Conservation (phyloP, 2,888 invertebrate species). For the Drosophila diplacantha region DNA sequence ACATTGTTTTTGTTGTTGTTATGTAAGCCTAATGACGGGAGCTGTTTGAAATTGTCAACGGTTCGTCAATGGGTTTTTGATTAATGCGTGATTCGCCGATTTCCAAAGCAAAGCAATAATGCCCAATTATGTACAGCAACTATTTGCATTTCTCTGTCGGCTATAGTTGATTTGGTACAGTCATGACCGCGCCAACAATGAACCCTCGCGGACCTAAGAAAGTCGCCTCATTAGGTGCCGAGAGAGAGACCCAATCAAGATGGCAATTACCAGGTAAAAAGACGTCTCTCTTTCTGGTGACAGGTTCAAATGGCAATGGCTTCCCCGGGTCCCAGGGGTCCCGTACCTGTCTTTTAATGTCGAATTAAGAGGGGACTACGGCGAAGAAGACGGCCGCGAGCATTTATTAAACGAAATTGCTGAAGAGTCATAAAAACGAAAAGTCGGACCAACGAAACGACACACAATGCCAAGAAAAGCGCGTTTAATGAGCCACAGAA, state of each 20-base stretch:
- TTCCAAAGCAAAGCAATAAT: conserved; percentile 37
- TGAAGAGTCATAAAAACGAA: conserved; percentile 57
- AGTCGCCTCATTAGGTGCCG: conserved; percentile 55
- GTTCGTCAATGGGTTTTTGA: conserved; percentile 62
- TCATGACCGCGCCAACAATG: conserved; percentile 58
- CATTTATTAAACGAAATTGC: conserved; percentile 60
- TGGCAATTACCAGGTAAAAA: conserved; percentile 44
- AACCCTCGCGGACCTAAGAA: conserved; percentile 53
- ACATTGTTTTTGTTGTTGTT: conserved; percentile 43
- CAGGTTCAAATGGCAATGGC: conserved; percentile 60
- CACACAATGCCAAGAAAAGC: conserved; percentile 53
- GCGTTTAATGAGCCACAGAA: conserved; percentile 61
- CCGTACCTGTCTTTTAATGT: conserved; percentile 32
- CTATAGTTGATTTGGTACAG: conserved; percentile 34
- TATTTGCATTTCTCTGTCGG: conserved; percentile 54
- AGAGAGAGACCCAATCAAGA: conserved; percentile 38
- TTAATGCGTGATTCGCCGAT: conserved; percentile 64
- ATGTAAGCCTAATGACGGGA: conserved; percentile 64
- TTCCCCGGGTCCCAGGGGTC: conserved; percentile 31
- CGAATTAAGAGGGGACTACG: conserved; percentile 40
- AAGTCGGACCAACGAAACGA: conserved; percentile 53
- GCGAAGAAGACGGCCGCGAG: conserved; percentile 4
- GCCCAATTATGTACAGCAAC: conserved; percentile 50
- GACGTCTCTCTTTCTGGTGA: conserved; percentile 27
- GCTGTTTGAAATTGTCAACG: conserved; percentile 55